Percentiles rank a stretch among this genome's conserved stretches.
These are phyloP conservation scores for Cryptotermes secundus DNA, from an alignment of 1,140 invertebrate species.

Conservation along the genomic window DNA sequence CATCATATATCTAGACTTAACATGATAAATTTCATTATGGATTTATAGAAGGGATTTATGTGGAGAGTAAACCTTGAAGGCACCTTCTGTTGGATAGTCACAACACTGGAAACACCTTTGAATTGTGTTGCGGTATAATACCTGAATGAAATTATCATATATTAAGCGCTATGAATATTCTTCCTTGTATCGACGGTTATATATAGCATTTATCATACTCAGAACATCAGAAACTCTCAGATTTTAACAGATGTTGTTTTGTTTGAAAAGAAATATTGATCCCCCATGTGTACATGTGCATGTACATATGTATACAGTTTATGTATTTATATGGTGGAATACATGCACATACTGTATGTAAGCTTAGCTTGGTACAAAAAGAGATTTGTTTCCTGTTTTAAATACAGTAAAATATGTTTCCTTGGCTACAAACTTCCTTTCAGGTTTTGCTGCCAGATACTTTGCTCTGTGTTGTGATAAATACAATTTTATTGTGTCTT, in stretches of 20 bases:
- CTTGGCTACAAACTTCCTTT: conserved; percentile 35
- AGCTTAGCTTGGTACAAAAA: conserved; percentile 19
- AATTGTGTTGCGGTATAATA: neutral
- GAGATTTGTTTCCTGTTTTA: conserved; percentile 31
- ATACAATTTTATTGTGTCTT: conserved; percentile 38
- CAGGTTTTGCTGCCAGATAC: conserved; percentile 39
- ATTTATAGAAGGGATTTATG: no score
- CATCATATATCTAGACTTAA: no score
- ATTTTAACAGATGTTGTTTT: conserved; percentile 2
- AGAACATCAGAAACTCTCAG: neutral
- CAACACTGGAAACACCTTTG: neutral
- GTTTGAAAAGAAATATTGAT: conserved; percentile 10
- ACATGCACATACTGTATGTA: conserved; percentile 20
- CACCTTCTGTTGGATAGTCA: neutral
- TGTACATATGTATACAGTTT: conserved; percentile 24
- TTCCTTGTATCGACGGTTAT: neutral
- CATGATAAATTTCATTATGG: no score
- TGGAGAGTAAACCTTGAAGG: no score
- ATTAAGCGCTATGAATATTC: neutral
- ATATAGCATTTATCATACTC: neutral
- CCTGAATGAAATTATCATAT: neutral
- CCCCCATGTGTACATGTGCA: conserved; percentile 27
- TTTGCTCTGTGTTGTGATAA: conserved; percentile 42
- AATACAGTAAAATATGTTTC: conserved; percentile 30
- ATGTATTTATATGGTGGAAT: conserved; percentile 10